Evolutionary conservation across 2,113 vertebrate species (phyloP), one percentile per base, ranked within the genome.

Genomic region (Menidia beryllina): DNA sequence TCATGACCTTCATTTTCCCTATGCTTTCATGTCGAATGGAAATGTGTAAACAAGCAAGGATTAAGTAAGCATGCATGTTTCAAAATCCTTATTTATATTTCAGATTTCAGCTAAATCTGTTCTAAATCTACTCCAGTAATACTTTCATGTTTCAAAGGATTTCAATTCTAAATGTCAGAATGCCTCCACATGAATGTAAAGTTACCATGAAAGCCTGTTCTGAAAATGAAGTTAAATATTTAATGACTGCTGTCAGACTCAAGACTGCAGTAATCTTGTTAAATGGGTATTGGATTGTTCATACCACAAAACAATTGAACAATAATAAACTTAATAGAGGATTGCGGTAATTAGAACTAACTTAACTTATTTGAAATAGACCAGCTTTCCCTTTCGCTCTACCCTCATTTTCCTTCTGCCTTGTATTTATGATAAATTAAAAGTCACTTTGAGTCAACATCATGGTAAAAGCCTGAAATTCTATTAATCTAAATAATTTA

Each of bases 51-150:
- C 60, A 61, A 67, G 45, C 14, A 12, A 11, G 62, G 67, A 84
- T 77, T 79, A 69, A 71, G 24, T 23, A 50, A n/a, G 5, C 34
- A 65, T 62, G 84, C 57, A 67, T 57, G 55, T 38, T 78, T 73
- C 75, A 58, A 65, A 20, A 13, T 67, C 41, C 36, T 19, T 1
- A 72, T 81, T 38, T 69, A 53, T 64, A 77, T 84, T 84, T 68
- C 4, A 11, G 36, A 12, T 41, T 41, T 13, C 5, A 41, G 39
- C 14, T 51, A 5, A 10, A 48, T 69, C 52, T 39, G 24, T 55
- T 75, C 50, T 19, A 34, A 39, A 84, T 83, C 79, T 43, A 82
- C 75, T 77, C 61, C 50, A 45, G 20, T 45, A 47, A 53, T 45
- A 65, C 52, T 47, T 72, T 13, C 43, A 50, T 38, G 50, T 67